Evolutionary conservation across 1,140 invertebrate species (phyloP), one percentile per base, ranked within the genome.

Genomic region (Pomacea maculata): DNA sequence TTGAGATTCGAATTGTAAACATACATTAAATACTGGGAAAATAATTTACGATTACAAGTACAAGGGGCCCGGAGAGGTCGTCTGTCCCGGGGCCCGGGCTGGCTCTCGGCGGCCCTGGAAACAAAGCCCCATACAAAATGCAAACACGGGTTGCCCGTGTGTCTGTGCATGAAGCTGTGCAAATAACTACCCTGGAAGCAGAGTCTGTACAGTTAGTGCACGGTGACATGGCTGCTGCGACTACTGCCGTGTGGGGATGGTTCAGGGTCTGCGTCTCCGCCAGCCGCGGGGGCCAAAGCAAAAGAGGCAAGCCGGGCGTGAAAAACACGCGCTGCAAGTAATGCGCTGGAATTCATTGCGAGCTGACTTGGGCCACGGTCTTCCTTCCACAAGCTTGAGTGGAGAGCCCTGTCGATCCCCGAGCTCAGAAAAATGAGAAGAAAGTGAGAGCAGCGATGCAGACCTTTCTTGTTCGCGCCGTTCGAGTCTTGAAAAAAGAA

Each of bases 261-360:
- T 17, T 61, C 57, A 17, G 57, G 57, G 57, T 17, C 57, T 61
- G 57, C 57, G 34, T 61, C 15, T 61, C 57, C 57, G 11, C 57
- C 57, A 61, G 57, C 57, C 11, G 11, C 11, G 15, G 11, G 15
- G 57, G 11, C 11, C 9, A 9, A 57, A 61, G 57, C 57, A 11
- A 17, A 57, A 61, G 15, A 17, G 57, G 57, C 57, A 61, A 14
- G 57, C 8, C 67, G 67, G 67, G 67, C 67, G 29, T 70, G 67
- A 70, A 70, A 70, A 70, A 70, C 67, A 70, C 67, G 67, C 14
- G 10, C 21, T 70, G 12, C 12, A 21, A 70, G 67, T 70, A 70
- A 70, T 70, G 21, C 67, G 67, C n/a, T 70, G 67, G 67, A 70
- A 70, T 70, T 70, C 67, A 70, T 70, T 70, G 67, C 67, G 67